A percentile compares a stretch with the other conserved stretches of the same genome.
Conservation (phyloP, 1,140 invertebrate species). For the Chionoecetes opilio region DNA sequence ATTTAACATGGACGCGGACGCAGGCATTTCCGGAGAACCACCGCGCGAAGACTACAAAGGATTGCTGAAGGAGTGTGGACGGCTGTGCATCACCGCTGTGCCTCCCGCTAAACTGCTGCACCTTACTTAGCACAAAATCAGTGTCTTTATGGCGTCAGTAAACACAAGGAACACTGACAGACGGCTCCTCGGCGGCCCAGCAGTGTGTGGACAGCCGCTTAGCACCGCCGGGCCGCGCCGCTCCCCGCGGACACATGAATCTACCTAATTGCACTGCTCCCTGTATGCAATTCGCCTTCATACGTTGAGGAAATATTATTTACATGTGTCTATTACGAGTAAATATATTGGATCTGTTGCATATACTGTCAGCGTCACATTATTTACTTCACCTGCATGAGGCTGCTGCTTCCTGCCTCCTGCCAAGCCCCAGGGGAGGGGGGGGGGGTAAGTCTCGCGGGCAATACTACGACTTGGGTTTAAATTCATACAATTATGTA, state of each 20-base stretch:
- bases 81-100: background rate
- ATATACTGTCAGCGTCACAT: conserved; percentile 4
- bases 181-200: background rate
- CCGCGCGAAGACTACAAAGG: background rate
- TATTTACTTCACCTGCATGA: background rate
- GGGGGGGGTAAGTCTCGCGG: background rate
- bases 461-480: background rate
- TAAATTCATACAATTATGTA: background rate
- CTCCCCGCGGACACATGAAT: conserved; percentile 15
- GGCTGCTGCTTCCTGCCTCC: background rate
- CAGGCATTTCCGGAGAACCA: background rate
- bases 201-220: conserved; percentile 15
- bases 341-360: conserved; percentile 4
- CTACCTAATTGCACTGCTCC: background rate
- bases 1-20: background rate
- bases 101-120: background rate
- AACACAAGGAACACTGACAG: background rate
- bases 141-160: background rate
- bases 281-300: conserved; percentile 19
- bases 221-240: background rate
- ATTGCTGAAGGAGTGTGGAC: background rate
- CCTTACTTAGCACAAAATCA: background rate
- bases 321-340: conserved; percentile 29
- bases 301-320: background rate
- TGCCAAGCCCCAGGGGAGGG: background rate